Conservation (phyloP, 2,888 invertebrate genomes). For the Bhutanitis thaidina region DNA sequence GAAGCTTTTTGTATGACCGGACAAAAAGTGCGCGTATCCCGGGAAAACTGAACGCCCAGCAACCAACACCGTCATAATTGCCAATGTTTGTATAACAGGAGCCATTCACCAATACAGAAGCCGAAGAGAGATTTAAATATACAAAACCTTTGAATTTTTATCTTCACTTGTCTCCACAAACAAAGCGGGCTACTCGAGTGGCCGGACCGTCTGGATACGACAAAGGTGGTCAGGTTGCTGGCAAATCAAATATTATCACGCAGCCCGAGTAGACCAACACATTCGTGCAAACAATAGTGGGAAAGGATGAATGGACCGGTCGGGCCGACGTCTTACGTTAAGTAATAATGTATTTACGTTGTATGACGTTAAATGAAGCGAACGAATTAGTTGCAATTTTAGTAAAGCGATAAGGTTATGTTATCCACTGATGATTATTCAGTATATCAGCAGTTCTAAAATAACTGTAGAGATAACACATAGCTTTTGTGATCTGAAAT, state of each 20-base stretch:
- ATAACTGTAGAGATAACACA: no score
- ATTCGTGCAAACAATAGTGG: slow-evolving; percentile 45
- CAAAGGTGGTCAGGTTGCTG: slow-evolving; percentile 53
- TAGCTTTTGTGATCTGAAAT: no score
- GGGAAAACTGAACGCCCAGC: slow-evolving; percentile 25
- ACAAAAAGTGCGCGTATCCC: slow-evolving; percentile 23
- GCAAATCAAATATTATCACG: slow-evolving; percentile 76
- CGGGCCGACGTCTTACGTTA: neutral
- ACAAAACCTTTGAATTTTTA: slow-evolving; percentile 61
- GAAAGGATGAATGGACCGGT: slow-evolving; percentile 30
- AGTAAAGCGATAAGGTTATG: no score
- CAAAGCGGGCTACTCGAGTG: slow-evolving; percentile 56
- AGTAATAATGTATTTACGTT: neutral
- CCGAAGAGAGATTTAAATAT: slow-evolving; percentile 73
- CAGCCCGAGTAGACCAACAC: slow-evolving; percentile 48
- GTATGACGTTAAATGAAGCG: no score
- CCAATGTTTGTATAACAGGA: slow-evolving; percentile 53
- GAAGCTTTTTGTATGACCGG: slow-evolving; percentile 2
- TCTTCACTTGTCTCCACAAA: slow-evolving; percentile 56
- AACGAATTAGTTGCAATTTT: no score
- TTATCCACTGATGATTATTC: no score
- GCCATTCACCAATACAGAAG: slow-evolving; percentile 67
- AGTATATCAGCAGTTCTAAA: no score
- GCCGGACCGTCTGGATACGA: slow-evolving; percentile 50
- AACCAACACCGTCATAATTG: slow-evolving; percentile 51